Base-by-base conservation (phyloP, 2,888 invertebrate species). In the Drosophila bunnanda region DNA sequence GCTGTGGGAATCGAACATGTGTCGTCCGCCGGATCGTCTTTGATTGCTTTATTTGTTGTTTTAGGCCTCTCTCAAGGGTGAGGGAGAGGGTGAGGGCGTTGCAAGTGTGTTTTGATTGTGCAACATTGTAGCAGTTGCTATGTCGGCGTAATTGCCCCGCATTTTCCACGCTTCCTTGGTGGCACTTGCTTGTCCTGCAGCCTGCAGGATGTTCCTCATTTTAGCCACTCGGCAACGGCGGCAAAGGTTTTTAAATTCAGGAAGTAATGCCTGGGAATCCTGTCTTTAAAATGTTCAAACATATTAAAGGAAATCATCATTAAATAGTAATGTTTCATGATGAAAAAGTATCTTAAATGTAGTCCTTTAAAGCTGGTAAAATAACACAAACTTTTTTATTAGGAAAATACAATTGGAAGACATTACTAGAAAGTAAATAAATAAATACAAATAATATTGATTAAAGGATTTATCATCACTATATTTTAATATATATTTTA, bases 21-120 rank as follows among this genome's bases (percentile, higher is more conserved):
- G 88, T 83, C 76, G 81, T 78, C 62, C 58, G 67, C 53, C 54
- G 43, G 39, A 60, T 53, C 46, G 43, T 28, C 64, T 82, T 82
- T 90, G 89, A 90, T 89, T 87, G 79, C 89, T 90, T 90, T 89
- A 89, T 90, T 90, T 90, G 90, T 90, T 90, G 77, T 87, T 82
- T 90, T 88, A 88, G 80, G 79, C 80, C 74, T 75, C 75, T 82
- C 74, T 34, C 15, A 2, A 44, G 41, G 41, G 20, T 41, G 20
- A 44, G 25, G 25, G 44, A 5, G 66, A 70, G 66, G 68, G 75
- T 75, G 77, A 69, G 78, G 80, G 88, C 78, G 82, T 78, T 77
- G 78, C 86, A 89, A 89, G 88, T 87, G 79, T 86, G 83, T 89
- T 88, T 83, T 81, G 84, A 85, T 88, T 83, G 70, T 84, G 44